Evolutionary conservation across 2,888 invertebrate genomes (phyloP), one percentile per base, ranked within the genome.

Genomic region (Lepidocyrtoides sp.): DNA sequence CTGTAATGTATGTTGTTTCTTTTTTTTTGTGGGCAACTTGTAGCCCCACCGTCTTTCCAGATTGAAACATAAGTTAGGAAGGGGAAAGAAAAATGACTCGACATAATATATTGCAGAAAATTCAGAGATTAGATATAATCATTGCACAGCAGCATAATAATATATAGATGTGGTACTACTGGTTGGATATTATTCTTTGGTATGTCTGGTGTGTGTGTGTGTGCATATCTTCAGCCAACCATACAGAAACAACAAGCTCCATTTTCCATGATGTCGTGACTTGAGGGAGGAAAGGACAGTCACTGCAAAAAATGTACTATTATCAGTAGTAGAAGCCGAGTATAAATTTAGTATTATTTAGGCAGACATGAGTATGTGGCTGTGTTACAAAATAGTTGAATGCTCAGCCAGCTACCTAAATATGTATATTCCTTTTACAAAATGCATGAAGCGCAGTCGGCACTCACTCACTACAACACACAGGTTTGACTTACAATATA

Each of bases 71-170:
- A 69, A 69, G 69, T 69, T 69, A 69, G 69, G 20, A 36, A n/a
- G 17, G 69, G 69, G 41, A 41, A 41, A 41, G 69, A 66, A 69
- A 69, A 69, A 69, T 69, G 69, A 69, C 69, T 69, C 69, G 69
- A 69, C 69, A 41, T 69, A 69, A 69, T 36, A 69, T 69, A 69
- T 69, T n/a, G 69, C 69, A 36, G 8, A 69, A 69, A 69, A 69
- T 41, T 69, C 41, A 69, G 69, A 69, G 69, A 69, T 69, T 69
- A 69, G 69, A 69, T 69, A 69, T 69, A 69, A 69, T 69, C 69
- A 69, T 69, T 69, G 41, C 69, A 41, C 20, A 17, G 69, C 1
- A 41, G 23, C 5, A 23, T 69, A 69, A 10, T 8, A 41, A n/a
- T 20, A 41, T 8, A 36, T 36, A 10, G 17, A 14, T 2, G 41